Conservation (phyloP, 2,888 invertebrate species). For the Polydrusus pterygomalis region DNA sequence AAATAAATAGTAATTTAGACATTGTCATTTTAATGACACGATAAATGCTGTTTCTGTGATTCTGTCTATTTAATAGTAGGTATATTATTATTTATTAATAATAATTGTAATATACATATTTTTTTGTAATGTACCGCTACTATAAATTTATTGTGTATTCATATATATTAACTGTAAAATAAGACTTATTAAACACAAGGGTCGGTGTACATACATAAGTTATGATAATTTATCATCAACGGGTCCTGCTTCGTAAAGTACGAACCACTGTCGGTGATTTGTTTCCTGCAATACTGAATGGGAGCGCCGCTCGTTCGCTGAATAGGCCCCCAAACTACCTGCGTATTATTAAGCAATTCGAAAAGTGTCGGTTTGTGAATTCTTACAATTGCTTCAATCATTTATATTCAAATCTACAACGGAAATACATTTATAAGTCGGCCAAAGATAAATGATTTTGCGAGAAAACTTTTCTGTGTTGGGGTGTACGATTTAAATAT, state of each 20-base stretch:
- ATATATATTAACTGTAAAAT: no score
- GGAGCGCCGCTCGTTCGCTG: conserved; percentile 46
- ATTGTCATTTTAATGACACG: no score
- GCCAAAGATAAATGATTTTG: conserved; percentile 55
- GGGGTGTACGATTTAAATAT: conserved; percentile 48
- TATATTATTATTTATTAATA: no score
- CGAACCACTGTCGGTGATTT: conserved; percentile 66
- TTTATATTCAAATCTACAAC: conserved; percentile 58
- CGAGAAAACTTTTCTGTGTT: conserved; percentile 47
- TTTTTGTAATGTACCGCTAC: no score
- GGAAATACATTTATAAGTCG: conserved; percentile 58
- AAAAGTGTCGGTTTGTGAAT: conserved; percentile 58
- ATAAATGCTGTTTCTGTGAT: no score
- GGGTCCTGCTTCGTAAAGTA: conserved; percentile 62
- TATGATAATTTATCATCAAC: conserved; percentile 64
- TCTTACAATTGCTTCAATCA: conserved; percentile 58
- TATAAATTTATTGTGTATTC: no score
- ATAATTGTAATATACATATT: no score
- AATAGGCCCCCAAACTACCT: conserved; percentile 51
- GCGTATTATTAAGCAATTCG: conserved; percentile 55
- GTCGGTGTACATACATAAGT: conserved; percentile 21
- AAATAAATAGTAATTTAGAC: no score
- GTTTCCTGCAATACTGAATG: conserved; percentile 63
- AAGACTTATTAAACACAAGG: no score
- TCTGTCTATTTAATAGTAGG: no score